Percentiles rank a stretch among this genome's conserved stretches.
Conservation (phyloP, 2,888 invertebrate species). For the Diarsia dahlii region DNA sequence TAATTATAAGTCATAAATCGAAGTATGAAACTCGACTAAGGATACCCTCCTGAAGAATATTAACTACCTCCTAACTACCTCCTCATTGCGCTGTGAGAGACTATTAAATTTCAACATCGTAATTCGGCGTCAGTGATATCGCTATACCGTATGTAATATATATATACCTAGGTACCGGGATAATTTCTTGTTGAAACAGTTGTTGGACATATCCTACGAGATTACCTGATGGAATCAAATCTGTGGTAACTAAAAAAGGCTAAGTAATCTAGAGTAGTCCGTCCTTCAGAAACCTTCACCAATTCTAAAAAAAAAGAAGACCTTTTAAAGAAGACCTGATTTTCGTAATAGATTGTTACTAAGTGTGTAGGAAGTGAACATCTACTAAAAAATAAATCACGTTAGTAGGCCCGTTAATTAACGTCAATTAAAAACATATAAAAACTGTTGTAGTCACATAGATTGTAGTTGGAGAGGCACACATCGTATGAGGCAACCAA, state of each 20-base stretch:
- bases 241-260: slow-evolving; percentile 1
- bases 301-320: background rate
- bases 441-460: background rate
- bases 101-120: background rate
- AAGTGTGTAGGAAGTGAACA: background rate
- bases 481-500: background rate
- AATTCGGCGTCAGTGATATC: background rate
- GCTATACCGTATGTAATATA: background rate
- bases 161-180: background rate
- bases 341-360: background rate
- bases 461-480: background rate
- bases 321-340: too few relatives aligned
- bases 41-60: background rate
- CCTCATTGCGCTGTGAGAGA: background rate
- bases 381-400: background rate
- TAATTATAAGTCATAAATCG: background rate
- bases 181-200: slow-evolving; percentile 8
- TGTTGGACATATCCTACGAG: background rate
- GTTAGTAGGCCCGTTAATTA: background rate
- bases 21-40: background rate
- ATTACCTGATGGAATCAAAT: background rate
- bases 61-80: too few relatives aligned
- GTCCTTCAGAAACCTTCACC: background rate
- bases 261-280: background rate
- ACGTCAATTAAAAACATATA: background rate